Percentiles rank a stretch among this genome's conserved stretches.
phyloP scores from a whole-genome alignment of 2,113 vertebrate genomes.

The Anoplopoma fimbria region DNA sequence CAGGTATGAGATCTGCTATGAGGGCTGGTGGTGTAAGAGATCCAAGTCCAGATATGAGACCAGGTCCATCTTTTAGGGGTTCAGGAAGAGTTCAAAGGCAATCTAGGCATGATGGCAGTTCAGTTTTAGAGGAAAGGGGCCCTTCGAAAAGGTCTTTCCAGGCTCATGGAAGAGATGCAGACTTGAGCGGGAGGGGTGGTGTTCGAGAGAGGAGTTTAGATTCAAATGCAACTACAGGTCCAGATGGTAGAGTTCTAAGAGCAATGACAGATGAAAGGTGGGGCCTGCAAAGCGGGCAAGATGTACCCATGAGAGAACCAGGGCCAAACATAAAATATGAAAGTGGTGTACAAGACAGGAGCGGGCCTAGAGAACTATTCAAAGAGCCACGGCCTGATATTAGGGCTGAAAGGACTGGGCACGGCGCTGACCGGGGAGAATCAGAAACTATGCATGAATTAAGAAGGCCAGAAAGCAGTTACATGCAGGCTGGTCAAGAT shows the following conservation, averaged over 20 bases:
- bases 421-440: constrained; percentile 8
- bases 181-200: background rate
- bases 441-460: constrained; percentile 16
- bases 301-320: background rate
- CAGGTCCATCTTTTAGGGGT: constrained; percentile 8
- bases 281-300: background rate
- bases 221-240: background rate
- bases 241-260: background rate
- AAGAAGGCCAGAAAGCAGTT: background rate
- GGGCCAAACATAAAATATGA: constrained; percentile 17
- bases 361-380: constrained; percentile 1
- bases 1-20: constrained; percentile 9
- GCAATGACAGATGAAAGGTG: background rate
- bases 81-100: constrained; percentile 14
- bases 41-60: background rate
- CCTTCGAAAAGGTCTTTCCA: constrained; percentile 14
- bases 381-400: background rate
- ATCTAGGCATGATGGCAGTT: constrained; percentile 19
- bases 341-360: constrained; percentile 6
- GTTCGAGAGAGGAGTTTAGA: constrained; percentile 1
- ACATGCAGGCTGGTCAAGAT: constrained; percentile 9
- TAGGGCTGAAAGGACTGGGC: background rate
- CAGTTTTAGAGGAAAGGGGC: constrained; percentile 16
- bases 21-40: constrained; percentile 8
- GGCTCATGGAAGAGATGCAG: constrained; percentile 13